phyloP scores from a whole-genome alignment of 2,113 vertebrate genomes.

The Eptesicus fuscus region DNA sequence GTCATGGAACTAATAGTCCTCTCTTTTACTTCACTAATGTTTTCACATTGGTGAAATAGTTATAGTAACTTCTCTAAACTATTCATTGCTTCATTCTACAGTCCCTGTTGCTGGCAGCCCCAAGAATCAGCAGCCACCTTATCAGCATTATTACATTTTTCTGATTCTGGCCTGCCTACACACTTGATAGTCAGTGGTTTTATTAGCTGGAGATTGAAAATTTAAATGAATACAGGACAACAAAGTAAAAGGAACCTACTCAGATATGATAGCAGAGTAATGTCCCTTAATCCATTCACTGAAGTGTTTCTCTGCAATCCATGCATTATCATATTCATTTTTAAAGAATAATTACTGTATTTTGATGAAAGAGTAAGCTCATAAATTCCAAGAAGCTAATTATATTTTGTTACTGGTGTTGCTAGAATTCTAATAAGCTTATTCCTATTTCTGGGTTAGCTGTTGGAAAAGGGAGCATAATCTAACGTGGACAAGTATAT shows the following conservation, averaged over 20 bases:
- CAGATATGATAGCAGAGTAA: slow-evolving; percentile 5
- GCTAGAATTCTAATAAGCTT: slow-evolving; percentile 59
- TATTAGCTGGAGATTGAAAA: slow-evolving; percentile 51
- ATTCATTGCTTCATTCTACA: not conserved
- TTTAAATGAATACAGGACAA: slow-evolving; percentile 25
- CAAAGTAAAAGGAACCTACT: not conserved
- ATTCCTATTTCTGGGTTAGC: slow-evolving; percentile 51
- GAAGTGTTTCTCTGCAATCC: slow-evolving; percentile 45
- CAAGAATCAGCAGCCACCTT: not conserved
- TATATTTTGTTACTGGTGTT: slow-evolving; percentile 51
- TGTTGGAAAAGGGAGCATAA: slow-evolving; percentile 1
- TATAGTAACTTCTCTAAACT: not conserved
- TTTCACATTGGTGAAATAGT: not conserved
- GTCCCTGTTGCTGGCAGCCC: not conserved
- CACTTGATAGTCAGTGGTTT: not conserved
- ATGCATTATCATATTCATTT: slow-evolving; percentile 28
- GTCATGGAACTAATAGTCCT: not conserved
- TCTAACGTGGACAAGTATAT: not conserved
- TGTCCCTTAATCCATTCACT: slow-evolving; percentile 15
- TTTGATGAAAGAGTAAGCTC: slow-evolving; percentile 49
- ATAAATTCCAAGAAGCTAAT: slow-evolving; percentile 72
- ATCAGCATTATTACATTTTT: not conserved
- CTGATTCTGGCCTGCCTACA: not conserved
- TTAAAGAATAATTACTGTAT: slow-evolving; percentile 51
- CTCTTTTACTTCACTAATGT: not conserved